Base-by-base conservation (phyloP, 2,797 vertebrate genomes). In the Tragelaphus eurycerus region DNA sequence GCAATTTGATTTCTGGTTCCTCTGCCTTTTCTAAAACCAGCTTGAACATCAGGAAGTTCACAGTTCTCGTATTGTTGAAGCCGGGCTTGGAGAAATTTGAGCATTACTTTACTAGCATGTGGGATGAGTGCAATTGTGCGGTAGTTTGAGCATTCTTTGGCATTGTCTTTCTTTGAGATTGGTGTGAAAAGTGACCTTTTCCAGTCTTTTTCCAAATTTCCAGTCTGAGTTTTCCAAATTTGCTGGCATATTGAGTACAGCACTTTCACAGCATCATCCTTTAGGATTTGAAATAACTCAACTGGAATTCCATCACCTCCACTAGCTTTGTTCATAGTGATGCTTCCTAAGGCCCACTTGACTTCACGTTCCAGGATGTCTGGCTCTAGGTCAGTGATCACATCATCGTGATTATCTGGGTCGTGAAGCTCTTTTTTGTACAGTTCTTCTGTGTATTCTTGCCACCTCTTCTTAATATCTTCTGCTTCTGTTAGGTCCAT, bases 61-160 rank as follows among this genome's bases (percentile, higher is more conserved):
- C 6, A 3, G 29, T 64, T 64, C 62, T 4, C 1, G 0, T 16
- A 31, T 17, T n/a, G 1, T 6, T 64, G 29, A 17, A n/a, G 62
- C 62, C 62, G 16, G 31, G 31, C 31, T 64, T 64, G 7, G 7
- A 64, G 15, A n/a, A 64, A 8, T 64, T 8, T 31, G 62, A 64
- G 62, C 31, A 64, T 64, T 12, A 59, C 25, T 31, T n/a, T n/a
- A 13, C 57, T n/a, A n/a, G 31, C 1, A 7, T n/a, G 31, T 64
- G 62, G 15, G 31, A n/a, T n/a, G 31, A 64, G 15, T 64, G 31
- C 15, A 64, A 8, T 62, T 23, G 21, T 57, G 21, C 16, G 0
- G 52, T 54, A 15, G 27, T 60, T 60, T 17, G 62, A 17, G 7
- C 29, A 64, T 64, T 8, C 15, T 64, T 64, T 64, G 62, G 31